Evolutionary conservation across 2,113 vertebrate species (phyloP), one percentile per base, ranked within the genome.

Genomic region (Eudyptes chrysolophus): DNA sequence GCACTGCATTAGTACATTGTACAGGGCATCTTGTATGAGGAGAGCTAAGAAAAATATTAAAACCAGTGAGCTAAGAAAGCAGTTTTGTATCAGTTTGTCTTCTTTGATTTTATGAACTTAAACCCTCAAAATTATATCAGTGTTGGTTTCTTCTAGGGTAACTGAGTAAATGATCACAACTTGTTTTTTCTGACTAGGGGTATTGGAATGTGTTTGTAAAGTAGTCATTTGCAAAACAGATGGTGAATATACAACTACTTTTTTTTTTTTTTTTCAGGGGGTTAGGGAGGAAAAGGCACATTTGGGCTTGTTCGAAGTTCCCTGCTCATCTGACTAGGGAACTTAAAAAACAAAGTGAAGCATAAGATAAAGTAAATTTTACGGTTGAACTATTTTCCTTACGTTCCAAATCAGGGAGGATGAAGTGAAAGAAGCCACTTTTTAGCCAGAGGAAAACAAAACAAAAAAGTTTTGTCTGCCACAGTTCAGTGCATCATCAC

Each of bases 181-280:
- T 75, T 93, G 20, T 24, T 51, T 94, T 84, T 84, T 85, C 69
- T 81, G n/a, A 62, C 62, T 57, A 72, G 65, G 29, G 29, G 21
- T 42, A 76, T 27, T 71, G 72, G 86, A 94, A 64, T 69, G 57
- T 69, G 32, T 92, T 93, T 93, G 48, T 61, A 75, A 92, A 94
- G 48, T 7, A 80, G 75, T 60, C 78, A 70, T 85, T 93, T 97
- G 94, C 58, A 88, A 90, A 95, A 76, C 71, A 97, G 84, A 90
- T 85, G 82, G 51, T 38, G 29, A 90, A 83, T 74, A 77, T 24
- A 27, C 30, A 68, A 77, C 34, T 42, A 42, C 42, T 42, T 72
- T 38, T 14, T 51, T 1, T 5, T 36, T 38, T 18, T 36, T 83
- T 58, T 55, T 89, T 55, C 36, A 81, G 30, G 19, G 74, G 18